Evolutionary conservation across 2,888 invertebrate species (phyloP).

Genomic region (Cheilosia impressa): DNA sequence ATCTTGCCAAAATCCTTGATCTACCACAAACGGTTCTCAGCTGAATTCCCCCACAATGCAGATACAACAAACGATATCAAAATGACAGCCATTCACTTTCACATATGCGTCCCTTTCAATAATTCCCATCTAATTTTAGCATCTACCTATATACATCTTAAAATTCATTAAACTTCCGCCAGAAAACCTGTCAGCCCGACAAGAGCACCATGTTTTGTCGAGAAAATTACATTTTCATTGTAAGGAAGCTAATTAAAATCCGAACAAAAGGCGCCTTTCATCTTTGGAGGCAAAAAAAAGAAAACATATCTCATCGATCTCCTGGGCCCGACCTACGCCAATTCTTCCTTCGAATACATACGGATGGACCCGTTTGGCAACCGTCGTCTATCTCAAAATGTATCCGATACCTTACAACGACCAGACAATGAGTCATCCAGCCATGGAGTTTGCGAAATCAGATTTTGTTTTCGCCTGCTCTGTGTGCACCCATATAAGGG

Average conservation of each 20-base stretch:
- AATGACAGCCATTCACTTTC: no score
- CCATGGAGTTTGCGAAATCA: conserved; percentile 15
- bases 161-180: no score
- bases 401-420: conserved; percentile 1
- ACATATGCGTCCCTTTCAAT: no score
- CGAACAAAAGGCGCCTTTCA: conserved; percentile 23
- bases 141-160: no score
- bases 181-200: conserved; percentile 4
- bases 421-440: conserved; percentile 29
- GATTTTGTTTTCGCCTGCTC: background rate
- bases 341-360: conserved; percentile 4
- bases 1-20: no score
- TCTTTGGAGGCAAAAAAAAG: background rate
- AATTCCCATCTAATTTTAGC: no score
- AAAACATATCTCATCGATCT: background rate
- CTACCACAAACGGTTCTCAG: no score
- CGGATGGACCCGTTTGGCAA: background rate
- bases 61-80: no score
- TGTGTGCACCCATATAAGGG: background rate
- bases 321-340: conserved; percentile 8
- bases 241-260: conserved; percentile 34
- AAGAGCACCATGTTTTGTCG: conserved; percentile 1
- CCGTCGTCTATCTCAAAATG: conserved; percentile 6
- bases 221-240: conserved; percentile 19
- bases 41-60: no score